Base-by-base conservation (phyloP, 2,888 invertebrate genomes). In the Lochmaea capreae region DNA sequence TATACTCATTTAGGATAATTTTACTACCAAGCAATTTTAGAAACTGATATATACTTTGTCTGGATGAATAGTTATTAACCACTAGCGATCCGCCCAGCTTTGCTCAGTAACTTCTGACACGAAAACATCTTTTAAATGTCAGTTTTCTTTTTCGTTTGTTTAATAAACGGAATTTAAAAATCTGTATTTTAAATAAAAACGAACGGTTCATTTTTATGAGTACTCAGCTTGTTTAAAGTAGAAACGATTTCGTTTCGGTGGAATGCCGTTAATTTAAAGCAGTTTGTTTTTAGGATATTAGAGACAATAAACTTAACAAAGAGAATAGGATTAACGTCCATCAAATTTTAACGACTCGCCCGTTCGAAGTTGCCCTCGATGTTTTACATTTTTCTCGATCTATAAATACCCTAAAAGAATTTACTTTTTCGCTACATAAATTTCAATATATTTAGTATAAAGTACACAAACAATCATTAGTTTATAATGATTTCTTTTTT, bases 261-360 rank as follows among this genome's bases (percentile, higher is more conserved):
- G 2, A 10, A 61, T 33, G 10, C 5, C n/a, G 61, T 61, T 61
- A 39, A n/a, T 1, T 39, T n/a, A 2, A 61, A 1, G 14, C 3
- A 39, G n/a, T 61, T 61, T 61, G 61, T 39, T 39, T 61, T 61
- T 61, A 39, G 61, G n/a, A 33, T 14, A 5, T 33, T n/a, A 61
- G 12, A 16, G n/a, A 61, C 33, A 61, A 61, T 39, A 61, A 39
- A 61, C 61, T 61, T n/a, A 39, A 61, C 39, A 61, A 39, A 61
- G 61, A 61, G 61, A 8, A 33, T 14, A 39, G n/a, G 39, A 61
- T 61, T 61, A 61, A 61, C 61, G 61, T 39, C n/a, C 61, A 39
- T 61, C 61, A 61, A 61, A 61, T 8, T 61, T 33, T 39, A 61
- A 61, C 33, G 61, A 61, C 39, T 39, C 10, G 8, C 33, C n/a